Evolutionary conservation across 2,888 invertebrate species (phyloP).

Genomic region (Lasius platythorax): DNA sequence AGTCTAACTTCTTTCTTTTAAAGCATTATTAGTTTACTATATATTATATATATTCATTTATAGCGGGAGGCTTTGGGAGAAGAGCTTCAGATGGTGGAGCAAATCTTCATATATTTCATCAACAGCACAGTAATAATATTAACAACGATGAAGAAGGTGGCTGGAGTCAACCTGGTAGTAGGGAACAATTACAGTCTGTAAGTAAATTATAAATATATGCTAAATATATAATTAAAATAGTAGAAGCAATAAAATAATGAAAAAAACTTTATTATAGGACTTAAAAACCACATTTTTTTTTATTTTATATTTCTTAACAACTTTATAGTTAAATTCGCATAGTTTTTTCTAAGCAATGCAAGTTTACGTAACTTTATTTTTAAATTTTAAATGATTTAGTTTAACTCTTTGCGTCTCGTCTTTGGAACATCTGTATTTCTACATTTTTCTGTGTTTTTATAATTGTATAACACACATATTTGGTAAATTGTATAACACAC

Average conservation of each 20-base stretch:
- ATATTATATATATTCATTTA: conserved; percentile 55
- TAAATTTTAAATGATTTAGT: too few relatives aligned
- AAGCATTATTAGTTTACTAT: not conserved
- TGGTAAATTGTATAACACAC: too few relatives aligned
- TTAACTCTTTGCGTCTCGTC: too few relatives aligned
- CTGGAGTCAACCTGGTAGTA: conserved; percentile 88
- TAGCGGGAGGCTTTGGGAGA: conserved; percentile 93
- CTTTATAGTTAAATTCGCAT: too few relatives aligned
- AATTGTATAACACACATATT: too few relatives aligned
- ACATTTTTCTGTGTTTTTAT: too few relatives aligned
- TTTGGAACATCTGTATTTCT: too few relatives aligned
- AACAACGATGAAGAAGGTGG: conserved; percentile 84
- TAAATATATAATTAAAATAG: not conserved
- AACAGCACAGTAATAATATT: conserved; percentile 81
- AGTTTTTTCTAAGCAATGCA: too few relatives aligned
- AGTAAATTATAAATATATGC: conserved; percentile 55
- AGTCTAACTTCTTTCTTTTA: not conserved
- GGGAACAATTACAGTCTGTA: conserved; percentile 87
- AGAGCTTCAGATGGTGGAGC: conserved; percentile 98
- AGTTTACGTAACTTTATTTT: too few relatives aligned
- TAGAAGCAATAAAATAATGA: not conserved
- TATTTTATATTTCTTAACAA: too few relatives aligned
- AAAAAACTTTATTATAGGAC: not conserved
- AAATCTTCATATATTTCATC: conserved; percentile 92
- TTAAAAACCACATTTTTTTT: not conserved